Percentiles rank a stretch among this genome's conserved stretches.
phyloP scores from a whole-genome alignment of 2,888 invertebrate species.

The Fabriciana adippe region DNA sequence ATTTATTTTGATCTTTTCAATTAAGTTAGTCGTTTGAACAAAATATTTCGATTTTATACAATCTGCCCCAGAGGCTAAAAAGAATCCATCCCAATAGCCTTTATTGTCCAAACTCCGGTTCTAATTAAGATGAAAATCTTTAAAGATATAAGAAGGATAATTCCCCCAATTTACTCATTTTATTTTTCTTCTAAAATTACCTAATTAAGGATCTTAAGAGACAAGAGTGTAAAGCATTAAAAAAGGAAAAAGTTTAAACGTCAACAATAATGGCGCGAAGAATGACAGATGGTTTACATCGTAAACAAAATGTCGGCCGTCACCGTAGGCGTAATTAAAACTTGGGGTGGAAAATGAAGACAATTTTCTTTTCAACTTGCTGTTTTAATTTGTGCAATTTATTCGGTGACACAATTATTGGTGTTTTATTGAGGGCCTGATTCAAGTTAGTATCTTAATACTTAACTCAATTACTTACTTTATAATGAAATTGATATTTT shows the following conservation, averaged over 20 bases:
- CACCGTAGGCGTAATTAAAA: constrained; percentile 59
- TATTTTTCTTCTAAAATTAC: constrained; percentile 31
- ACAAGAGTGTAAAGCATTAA: constrained; percentile 50
- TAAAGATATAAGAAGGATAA: constrained; percentile 23
- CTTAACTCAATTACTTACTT: too few relatives aligned
- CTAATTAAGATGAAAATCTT: constrained; percentile 17
- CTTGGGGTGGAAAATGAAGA: constrained; percentile 46
- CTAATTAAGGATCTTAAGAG: constrained; percentile 47
- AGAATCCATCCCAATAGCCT: constrained; percentile 20
- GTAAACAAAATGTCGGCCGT: constrained; percentile 65
- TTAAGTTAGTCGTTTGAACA: neutral
- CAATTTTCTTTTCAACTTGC: constrained; percentile 41
- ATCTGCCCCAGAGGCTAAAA: constrained; percentile 20
- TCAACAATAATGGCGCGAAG: constrained; percentile 52
- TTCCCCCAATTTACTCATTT: constrained; percentile 33
- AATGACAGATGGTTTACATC: constrained; percentile 77
- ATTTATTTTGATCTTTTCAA: constrained; percentile 1
- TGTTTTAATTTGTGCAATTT: constrained; percentile 29
- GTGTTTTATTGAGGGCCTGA: constrained; percentile 12
- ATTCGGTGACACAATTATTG: constrained; percentile 18
- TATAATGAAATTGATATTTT: too few relatives aligned
- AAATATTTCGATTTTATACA: constrained; percentile 14
- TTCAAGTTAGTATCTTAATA: neutral
- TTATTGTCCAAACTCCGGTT: constrained; percentile 15
- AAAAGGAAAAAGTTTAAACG: constrained; percentile 52